phyloP scores from a whole-genome alignment of 2,113 vertebrate species.

The Thymallus thymallus region DNA sequence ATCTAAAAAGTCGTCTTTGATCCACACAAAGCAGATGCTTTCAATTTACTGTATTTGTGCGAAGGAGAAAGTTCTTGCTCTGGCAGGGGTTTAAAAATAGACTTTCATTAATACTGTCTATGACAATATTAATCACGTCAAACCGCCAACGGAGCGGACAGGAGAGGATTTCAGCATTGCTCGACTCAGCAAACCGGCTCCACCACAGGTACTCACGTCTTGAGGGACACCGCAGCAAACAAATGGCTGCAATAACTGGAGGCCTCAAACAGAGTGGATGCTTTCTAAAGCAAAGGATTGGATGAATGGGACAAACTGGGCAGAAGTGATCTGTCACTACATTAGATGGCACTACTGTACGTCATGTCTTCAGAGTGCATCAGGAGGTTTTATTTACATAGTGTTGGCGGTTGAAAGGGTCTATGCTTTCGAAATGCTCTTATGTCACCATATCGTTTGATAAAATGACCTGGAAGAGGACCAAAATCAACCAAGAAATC shows the following conservation, averaged over 20 bases:
- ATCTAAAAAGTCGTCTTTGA: conserved; percentile 42
- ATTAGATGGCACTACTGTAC: conserved; percentile 30
- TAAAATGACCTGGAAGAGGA: no score
- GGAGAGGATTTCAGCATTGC: conserved; percentile 32
- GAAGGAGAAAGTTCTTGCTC: conserved; percentile 40
- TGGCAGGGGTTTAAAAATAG: conserved; percentile 68
- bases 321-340: conserved; percentile 58
- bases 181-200: conserved; percentile 46
- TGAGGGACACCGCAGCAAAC: conserved; percentile 51
- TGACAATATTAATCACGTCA: conserved; percentile 70
- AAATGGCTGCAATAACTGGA: conserved; percentile 61
- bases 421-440: not conserved
- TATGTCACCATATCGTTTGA: no score
- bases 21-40: conserved; percentile 44
- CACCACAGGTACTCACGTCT: conserved; percentile 35
- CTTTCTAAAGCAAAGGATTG: conserved; percentile 45
- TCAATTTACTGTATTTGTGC: conserved; percentile 32
- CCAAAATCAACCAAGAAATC: no score
- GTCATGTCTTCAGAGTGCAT: not conserved
- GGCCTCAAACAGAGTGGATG: conserved; percentile 46
- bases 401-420: not conserved
- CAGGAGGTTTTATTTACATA: not conserved
- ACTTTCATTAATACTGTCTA: conserved; percentile 63
- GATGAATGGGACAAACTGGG: conserved; percentile 63
- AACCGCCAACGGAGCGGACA: conserved; percentile 48